These are phyloP conservation scores for Uria aalge DNA, from an alignment of 2,113 vertebrate genomes.

Conservation along the genomic window DNA sequence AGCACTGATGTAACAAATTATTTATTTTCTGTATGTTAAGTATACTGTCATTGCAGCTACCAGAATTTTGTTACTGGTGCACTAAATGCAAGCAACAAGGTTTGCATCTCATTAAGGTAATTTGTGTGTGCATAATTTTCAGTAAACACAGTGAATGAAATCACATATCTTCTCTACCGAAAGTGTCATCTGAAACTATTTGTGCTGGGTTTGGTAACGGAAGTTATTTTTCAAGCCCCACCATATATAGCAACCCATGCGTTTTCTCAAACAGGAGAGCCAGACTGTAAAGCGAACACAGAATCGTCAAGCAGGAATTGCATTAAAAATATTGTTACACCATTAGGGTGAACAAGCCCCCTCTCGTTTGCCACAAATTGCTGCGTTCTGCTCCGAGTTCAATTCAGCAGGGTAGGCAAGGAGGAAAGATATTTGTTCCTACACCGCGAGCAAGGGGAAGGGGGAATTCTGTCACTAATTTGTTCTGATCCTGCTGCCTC, in stretches of 20 bases:
- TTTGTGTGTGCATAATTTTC: slow-evolving; percentile 58
- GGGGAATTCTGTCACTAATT: slow-evolving; percentile 62
- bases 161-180: slow-evolving; percentile 29
- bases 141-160: slow-evolving; percentile 60
- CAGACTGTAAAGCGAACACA: neutral
- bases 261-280: slow-evolving; percentile 3
- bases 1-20: slow-evolving; percentile 65
- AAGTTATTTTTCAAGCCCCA: slow-evolving; percentile 29
- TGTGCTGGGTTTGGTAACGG: slow-evolving; percentile 21
- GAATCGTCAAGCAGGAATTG: neutral
- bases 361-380: neutral
- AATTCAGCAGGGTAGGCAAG: neutral
- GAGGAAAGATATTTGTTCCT: slow-evolving; percentile 16
- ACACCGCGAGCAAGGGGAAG: neutral
- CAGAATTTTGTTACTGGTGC: slow-evolving; percentile 18
- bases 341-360: neutral
- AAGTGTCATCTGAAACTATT: slow-evolving; percentile 54
- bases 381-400: neutral
- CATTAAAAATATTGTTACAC: neutral
- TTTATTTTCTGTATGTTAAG: slow-evolving; percentile 70
- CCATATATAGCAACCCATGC: slow-evolving; percentile 30
- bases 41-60: slow-evolving; percentile 35
- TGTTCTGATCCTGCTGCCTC: slow-evolving; percentile 66
- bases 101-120: slow-evolving; percentile 71
- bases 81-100: slow-evolving; percentile 38